Base-by-base conservation (phyloP, 2,888 invertebrate species). In the Xylocampa areola region DNA sequence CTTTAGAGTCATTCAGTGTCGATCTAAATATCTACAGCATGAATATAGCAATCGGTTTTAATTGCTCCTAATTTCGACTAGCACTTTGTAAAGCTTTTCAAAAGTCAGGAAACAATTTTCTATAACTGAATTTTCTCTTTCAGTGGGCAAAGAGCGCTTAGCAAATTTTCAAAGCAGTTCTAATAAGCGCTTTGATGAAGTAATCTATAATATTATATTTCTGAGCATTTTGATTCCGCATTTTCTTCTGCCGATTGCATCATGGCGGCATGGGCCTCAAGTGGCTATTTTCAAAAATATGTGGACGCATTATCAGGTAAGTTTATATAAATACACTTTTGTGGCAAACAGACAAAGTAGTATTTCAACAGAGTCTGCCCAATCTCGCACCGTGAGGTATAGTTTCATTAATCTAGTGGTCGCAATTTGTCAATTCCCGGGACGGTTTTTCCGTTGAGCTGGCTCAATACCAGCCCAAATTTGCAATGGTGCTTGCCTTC, bases 251-350 rank as follows among this genome's bases (percentile, higher is more conserved):
- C 96, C 96, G 0, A 89, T 94, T 40, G 96, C 96, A 0, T 96
- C 96, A 0, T 96, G 96, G 96, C 93, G 96, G 0, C 96, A 96
- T 76, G 96, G 96, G 0, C 85, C 87, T 0, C 95, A 96, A 85
- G 96, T 96, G 21, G 96, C 96, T 0, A 95, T 96, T 70, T 96
- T 96, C 73, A 96, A 96, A 85, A 96, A 96, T 75, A 96, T 96
- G 96, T 96, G 96, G 96, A 96, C 96, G 0, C 95, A 95, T 82
- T 96, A 96, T 86, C 96, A 96, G 91, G 95, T 96, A 79, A 41
- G 21, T 32, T 4, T 3, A 1, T 4, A 10, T 16, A 3, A 16
- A 1, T 8, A n/a, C 8, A 1, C 3, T 29, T 11, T 29, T 21
- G 21, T 21, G 21, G n/a, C n/a, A n/a, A n/a, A n/a, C n/a, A n/a